Conservation (phyloP, 2,888 invertebrate genomes). For the Byasa hedistus region DNA sequence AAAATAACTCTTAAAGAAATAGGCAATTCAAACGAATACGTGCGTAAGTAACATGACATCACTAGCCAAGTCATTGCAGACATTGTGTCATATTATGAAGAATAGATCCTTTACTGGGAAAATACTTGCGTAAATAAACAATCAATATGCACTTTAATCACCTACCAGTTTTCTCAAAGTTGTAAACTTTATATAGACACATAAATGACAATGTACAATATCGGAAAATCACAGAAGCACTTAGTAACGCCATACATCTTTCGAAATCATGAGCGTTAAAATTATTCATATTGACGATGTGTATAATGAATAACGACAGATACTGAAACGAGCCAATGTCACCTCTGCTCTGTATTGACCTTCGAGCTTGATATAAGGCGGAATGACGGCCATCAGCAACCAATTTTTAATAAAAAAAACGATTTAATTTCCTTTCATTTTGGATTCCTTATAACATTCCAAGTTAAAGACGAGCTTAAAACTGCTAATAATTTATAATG, state of each 20-base stretch:
- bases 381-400: no score
- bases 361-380: no score
- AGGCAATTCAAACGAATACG: constrained; percentile 58
- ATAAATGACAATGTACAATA: constrained; percentile 4
- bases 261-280: constrained; percentile 4
- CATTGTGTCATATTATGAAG: constrained; percentile 28
- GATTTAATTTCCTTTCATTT: no score
- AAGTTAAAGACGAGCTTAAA: no score
- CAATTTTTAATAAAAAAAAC: no score
- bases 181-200: constrained; percentile 6
- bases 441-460: no score
- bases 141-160: constrained; percentile 18
- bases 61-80: constrained; percentile 34
- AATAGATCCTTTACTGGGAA: constrained; percentile 23
- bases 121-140: constrained; percentile 27
- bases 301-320: not conserved
- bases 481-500: no score
- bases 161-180: not conserved
- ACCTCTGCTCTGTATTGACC: no score
- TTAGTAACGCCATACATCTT: constrained; percentile 1
- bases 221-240: constrained; percentile 6
- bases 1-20: constrained; percentile 68
- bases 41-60: constrained; percentile 51
- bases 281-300: not conserved
- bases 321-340: not conserved